phyloP scores from a whole-genome alignment of 2,888 invertebrate species.

The Melieria omissa region DNA sequence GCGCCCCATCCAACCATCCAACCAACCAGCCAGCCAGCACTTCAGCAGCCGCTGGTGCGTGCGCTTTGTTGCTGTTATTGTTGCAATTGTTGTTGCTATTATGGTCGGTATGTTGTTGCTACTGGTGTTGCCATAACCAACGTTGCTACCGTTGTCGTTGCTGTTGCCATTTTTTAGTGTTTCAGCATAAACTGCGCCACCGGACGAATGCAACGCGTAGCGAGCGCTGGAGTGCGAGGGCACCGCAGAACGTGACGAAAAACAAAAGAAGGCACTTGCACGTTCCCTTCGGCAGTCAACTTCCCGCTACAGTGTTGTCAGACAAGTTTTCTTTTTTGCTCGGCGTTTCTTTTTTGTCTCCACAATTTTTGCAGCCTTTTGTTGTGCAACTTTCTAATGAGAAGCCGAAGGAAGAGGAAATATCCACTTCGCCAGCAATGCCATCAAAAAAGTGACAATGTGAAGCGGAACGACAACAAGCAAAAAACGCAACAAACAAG shows the following conservation, averaged over 20 bases:
- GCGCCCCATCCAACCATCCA: neutral
- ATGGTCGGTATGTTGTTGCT: neutral
- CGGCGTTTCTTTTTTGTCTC: slow-evolving; percentile 13
- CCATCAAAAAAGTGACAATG: neutral
- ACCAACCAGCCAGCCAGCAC: neutral
- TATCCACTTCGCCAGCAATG: slow-evolving; percentile 28
- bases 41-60: neutral
- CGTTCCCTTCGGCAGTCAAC: slow-evolving; percentile 47
- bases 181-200: slow-evolving; percentile 24
- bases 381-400: slow-evolving; percentile 55
- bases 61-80: neutral
- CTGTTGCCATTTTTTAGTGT: slow-evolving; percentile 18
- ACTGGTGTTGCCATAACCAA: neutral
- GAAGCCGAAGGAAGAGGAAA: slow-evolving; percentile 41
- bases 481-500: neutral
- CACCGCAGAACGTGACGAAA: slow-evolving; percentile 64
- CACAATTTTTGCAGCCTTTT: slow-evolving; percentile 42
- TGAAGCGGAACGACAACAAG: slow-evolving; percentile 2
- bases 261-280: slow-evolving; percentile 65
- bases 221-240: slow-evolving; percentile 39
- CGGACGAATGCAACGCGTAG: slow-evolving; percentile 13
- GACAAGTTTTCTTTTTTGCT: slow-evolving; percentile 29
- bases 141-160: slow-evolving; percentile 12
- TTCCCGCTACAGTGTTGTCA: slow-evolving; percentile 20
- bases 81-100: slow-evolving; percentile 16